Evolutionary conservation across 2,113 vertebrate species (phyloP), one percentile per base, ranked within the genome.

Genomic region (Irena cyanogastra): DNA sequence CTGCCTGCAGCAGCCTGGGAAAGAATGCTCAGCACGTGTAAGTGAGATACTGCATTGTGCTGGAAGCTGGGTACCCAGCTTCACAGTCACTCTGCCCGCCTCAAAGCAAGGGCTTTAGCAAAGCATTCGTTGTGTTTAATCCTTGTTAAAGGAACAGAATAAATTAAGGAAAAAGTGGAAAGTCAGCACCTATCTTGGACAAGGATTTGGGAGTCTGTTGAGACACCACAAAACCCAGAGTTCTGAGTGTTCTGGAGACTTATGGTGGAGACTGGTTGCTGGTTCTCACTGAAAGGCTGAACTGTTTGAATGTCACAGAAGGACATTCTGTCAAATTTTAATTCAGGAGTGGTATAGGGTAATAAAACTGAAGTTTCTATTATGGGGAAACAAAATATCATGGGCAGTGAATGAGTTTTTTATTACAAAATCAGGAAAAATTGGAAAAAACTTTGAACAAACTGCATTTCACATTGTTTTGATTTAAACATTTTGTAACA

Each of bases 1-100:
- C 54, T 78, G 47, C 56, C 50, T 63, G 72, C 41, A 78, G n/a
- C 7, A 2, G 2, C 7, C 1, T 15, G 33, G 35, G 50, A 19
- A 50, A 70, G 35, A 7, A 23, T 71, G 35, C 35, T 50, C 47
- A 42, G n/a, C 4, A 0, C 12, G 5, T 9, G 1, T 0, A 10
- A 11, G 35, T 33, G 31, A 85, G 27, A 50, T 24, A 18, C 33
- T 53, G 9, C 12, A 9, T 3, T 15, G 30, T 17, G 11, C n/a
- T 85, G 57, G 42, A 54, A 82, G n/a, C 37, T 83, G 49, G 28
- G 45, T 65, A 44, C 9, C 9, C 0, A 0, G 3, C 17, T 50
- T 72, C 22, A 17, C 3, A 44, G 16, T 13, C 44, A 47, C 12
- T 42, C 23, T 79, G 28, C 16, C 37, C 65, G 33, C 22, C 27